Evolutionary conservation across 35 echinoderm and acorn worm species (phyloP), one percentile per base, ranked within the genome.

Genomic region (Lytechinus pictus): DNA sequence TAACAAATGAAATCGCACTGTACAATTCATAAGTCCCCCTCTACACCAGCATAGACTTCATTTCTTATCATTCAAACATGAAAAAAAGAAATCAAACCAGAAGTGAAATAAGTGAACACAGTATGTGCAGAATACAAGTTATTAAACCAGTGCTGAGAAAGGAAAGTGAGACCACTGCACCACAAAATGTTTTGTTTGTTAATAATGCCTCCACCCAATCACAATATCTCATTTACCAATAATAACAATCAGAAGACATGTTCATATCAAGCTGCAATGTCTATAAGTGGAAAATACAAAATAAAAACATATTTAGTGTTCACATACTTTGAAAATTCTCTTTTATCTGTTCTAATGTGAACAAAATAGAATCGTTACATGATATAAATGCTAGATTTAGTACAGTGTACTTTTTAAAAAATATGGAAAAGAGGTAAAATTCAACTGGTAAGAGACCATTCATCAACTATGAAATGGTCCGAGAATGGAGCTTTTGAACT

Each of bases 231-330:
- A 79, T 79, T 79, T 79, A 79, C 66, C 21, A 79, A 79, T 79
- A 14, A 24, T 79, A 79, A 79, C 19, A 9, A 79, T 79, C 6
- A 79, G 66, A 79, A n/a, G 14, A 16, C 66, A 79, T 79, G 66
- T 79, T 79, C 66, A 79, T 79, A 79, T 79, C 66, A n/a, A n/a
- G 66, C 24, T 79, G 66, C n/a, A 24, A 79, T 79, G 66, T 79
- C 66, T 79, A 79, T 5, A 24, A 16, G n/a, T n/a, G 19, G 66
- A 79, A 79, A 79, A 79, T 7, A 79, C 66, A 79, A 79, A 79
- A 79, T 24, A 79, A 79, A 79, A 79, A 79, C 66, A 79, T 79
- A 24, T 79, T 79, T 79, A 79, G 19, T 79, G 66, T 24, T 79
- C 24, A 24, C 4, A 79, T 5, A 5, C 66, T 79, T n/a, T 7